Evolutionary conservation across 2,797 vertebrate genomes (phyloP).

Genomic region (Catamblyrhynchus diadema): DNA sequence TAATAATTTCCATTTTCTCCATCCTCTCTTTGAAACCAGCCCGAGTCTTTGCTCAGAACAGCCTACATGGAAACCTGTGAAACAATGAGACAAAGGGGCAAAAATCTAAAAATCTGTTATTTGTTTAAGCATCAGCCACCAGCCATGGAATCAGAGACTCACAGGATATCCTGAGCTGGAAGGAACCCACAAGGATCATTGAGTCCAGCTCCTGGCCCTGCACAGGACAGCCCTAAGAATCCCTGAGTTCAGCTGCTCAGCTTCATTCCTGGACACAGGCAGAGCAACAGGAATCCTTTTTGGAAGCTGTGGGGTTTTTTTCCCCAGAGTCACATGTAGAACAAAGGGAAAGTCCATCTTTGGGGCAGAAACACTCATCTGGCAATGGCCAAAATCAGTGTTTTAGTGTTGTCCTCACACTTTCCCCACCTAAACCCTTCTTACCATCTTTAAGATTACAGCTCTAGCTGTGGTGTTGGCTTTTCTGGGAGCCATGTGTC

Average conservation of each 20-base stretch:
- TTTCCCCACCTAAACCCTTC: not conserved
- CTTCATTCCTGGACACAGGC: not conserved
- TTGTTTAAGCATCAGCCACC: not conserved
- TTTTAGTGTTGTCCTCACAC: not conserved
- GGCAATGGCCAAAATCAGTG: not conserved
- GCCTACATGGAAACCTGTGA: not conserved
- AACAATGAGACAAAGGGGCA: not conserved
- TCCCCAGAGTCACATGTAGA: not conserved
- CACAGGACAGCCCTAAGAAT: not conserved
- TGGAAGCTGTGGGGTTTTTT: not conserved
- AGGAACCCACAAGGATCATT: not conserved
- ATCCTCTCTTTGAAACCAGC: not conserved
- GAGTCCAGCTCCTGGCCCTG: not conserved
- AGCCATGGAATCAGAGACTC: not conserved
- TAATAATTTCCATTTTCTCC: not conserved
- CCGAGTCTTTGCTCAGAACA: not conserved
- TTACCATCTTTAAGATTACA: not conserved
- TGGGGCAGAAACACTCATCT: accelerated
- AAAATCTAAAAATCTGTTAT: not conserved
- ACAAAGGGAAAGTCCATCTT: not conserved
- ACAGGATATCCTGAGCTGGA: not conserved
- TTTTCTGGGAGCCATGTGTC: not conserved
- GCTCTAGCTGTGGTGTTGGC: not conserved
- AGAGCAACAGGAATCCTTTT: not conserved
- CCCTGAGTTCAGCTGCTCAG: not conserved